phyloP scores from a whole-genome alignment of 2,888 invertebrate species.

The Agonopterix arenella region DNA sequence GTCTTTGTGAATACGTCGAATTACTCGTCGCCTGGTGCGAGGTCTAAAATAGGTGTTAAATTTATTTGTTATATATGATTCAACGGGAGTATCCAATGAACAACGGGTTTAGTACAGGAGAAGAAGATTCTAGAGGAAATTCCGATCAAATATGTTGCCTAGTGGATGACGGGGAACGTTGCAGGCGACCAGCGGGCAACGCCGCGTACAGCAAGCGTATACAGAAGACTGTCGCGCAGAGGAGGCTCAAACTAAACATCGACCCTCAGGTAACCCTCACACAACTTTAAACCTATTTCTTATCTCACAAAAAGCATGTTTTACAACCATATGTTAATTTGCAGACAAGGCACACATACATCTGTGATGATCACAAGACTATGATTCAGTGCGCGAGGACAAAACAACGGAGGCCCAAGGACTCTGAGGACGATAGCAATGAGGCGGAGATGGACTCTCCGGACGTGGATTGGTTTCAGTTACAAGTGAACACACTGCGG shows the following conservation, averaged over 20 bases:
- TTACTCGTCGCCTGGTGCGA: slow-evolving; percentile 47
- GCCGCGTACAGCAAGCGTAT: slow-evolving; percentile 98
- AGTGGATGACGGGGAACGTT: slow-evolving; percentile 91
- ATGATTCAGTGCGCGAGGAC: slow-evolving; percentile 97
- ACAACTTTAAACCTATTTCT: neutral
- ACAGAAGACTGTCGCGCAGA: slow-evolving; percentile 95
- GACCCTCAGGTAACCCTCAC: slow-evolving; percentile 77
- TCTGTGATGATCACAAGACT: slow-evolving; percentile 97
- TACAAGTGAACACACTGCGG: slow-evolving; percentile 95
- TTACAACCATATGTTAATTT: slow-evolving; percentile 16
- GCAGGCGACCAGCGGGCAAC: slow-evolving; percentile 92
- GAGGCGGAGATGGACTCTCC: slow-evolving; percentile 95
- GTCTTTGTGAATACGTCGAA: slow-evolving; percentile 65
- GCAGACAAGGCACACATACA: slow-evolving; percentile 95
- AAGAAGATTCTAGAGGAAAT: slow-evolving; percentile 92
- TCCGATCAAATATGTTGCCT: slow-evolving; percentile 95
- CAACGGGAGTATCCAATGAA: slow-evolving; percentile 79
- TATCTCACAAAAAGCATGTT: neutral
- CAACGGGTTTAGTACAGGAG: slow-evolving; percentile 95
- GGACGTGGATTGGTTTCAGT: slow-evolving; percentile 94
- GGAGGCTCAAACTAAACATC: slow-evolving; percentile 91
- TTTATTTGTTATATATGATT: slow-evolving; percentile 72
- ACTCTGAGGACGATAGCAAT: slow-evolving; percentile 96
- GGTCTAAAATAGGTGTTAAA: slow-evolving; percentile 43
- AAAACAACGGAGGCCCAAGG: slow-evolving; percentile 90